These are phyloP conservation scores for Dipodomys spectabilis DNA, from an alignment of 2,113 vertebrate species.

Conservation along the genomic window DNA sequence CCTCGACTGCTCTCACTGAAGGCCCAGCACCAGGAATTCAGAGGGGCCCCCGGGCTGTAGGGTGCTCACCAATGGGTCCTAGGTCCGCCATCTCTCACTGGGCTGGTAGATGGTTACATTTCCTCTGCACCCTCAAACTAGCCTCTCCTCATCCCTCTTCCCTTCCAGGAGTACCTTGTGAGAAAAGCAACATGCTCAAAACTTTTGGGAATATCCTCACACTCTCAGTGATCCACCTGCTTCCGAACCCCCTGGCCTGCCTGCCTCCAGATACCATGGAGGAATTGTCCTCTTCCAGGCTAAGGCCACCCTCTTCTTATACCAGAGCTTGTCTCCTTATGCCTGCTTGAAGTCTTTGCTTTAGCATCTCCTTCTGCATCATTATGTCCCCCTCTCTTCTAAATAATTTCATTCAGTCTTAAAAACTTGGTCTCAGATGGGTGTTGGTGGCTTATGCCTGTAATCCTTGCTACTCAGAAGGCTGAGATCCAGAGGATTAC, in stretches of 20 bases:
- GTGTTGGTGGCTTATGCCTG: too few species aligned
- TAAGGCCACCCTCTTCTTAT: background rate
- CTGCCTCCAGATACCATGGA: background rate
- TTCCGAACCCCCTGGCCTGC: background rate
- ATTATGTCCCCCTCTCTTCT: background rate
- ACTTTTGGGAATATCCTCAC: background rate
- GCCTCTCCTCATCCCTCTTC: background rate
- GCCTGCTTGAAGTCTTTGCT: background rate
- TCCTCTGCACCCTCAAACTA: background rate
- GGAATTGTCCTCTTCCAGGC: background rate
- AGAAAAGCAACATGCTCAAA: background rate
- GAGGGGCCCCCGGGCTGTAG: too few species aligned
- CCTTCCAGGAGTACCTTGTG: background rate
- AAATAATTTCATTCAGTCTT: background rate
- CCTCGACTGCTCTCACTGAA: background rate
- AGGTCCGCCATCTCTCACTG: background rate
- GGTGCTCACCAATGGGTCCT: fast-evolving
- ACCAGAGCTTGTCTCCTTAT: background rate
- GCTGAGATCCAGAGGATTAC: too few species aligned
- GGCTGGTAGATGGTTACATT: background rate
- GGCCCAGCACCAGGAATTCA: background rate
- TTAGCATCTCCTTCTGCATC: background rate
- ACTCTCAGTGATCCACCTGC: background rate
- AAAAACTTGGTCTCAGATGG: too few species aligned
- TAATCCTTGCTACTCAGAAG: too few species aligned